phyloP scores from a whole-genome alignment of 2,888 invertebrate species.

The Hofmannophila pseudospretella region DNA sequence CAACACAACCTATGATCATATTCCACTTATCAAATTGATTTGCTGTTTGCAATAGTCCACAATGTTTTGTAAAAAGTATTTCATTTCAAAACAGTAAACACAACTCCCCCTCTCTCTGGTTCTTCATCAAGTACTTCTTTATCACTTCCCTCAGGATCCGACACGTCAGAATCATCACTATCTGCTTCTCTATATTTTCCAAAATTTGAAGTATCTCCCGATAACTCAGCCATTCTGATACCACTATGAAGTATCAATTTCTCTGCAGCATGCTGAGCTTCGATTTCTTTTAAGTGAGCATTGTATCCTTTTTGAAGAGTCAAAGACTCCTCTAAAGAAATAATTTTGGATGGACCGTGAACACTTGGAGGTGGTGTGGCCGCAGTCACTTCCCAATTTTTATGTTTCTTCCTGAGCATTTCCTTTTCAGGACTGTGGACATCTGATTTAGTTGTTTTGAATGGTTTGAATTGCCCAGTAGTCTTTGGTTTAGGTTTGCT shows the following conservation, averaged over 20 bases:
- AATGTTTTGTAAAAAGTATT: no score
- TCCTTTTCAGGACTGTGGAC: conserved; percentile 77
- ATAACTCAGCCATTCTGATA: conserved; percentile 49
- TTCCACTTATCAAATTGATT: no score
- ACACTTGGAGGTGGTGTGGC: conserved; percentile 79
- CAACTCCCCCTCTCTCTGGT: conserved; percentile 73
- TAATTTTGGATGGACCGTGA: conserved; percentile 70
- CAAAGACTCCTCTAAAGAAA: conserved; percentile 77
- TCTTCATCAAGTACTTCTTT: conserved; percentile 78
- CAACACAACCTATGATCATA: no score
- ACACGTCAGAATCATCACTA: conserved; percentile 51
- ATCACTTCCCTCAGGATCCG: conserved; percentile 68
- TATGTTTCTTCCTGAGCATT: conserved; percentile 62
- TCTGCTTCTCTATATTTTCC: conserved; percentile 53
- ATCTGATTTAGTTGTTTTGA: conserved; percentile 74
- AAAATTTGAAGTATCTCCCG: conserved; percentile 45
- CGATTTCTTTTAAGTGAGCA: conserved; percentile 61
- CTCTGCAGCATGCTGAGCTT: conserved; percentile 76
- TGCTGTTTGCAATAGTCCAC: no score
- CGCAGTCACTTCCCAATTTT: conserved; percentile 80
- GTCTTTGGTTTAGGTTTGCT: conserved; percentile 42
- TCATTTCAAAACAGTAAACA: conserved; percentile 70
- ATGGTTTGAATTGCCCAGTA: conserved; percentile 73
- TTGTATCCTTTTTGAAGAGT: conserved; percentile 74
- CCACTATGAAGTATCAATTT: conserved; percentile 61